These are phyloP conservation scores for Muscidifurax raptorellus DNA, from an alignment of 1,140 invertebrate species.

Conservation along the genomic window DNA sequence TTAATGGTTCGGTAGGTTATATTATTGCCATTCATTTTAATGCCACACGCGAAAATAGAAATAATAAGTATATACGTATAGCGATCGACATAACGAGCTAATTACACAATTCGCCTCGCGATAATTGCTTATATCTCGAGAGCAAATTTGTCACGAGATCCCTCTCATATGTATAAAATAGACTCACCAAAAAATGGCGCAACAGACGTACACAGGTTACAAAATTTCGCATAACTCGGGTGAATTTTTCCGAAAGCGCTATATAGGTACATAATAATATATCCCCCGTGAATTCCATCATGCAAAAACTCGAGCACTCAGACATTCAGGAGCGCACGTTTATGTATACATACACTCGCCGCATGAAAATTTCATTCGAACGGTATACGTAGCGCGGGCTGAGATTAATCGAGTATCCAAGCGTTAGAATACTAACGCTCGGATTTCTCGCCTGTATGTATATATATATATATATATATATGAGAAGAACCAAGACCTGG, in stretches of 20 bases:
- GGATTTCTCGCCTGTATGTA: background rate
- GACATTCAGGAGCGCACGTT: too few relatives aligned
- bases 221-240: slow-evolving; percentile 5
- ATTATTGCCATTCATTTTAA: too few relatives aligned
- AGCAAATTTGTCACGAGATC: background rate
- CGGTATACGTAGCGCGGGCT: background rate
- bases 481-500: background rate
- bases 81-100: too few relatives aligned
- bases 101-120: background rate
- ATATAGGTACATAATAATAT: too few relatives aligned
- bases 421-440: background rate
- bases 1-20: too few relatives aligned
- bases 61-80: too few relatives aligned
- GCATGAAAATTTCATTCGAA: slow-evolving; percentile 29
- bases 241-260: background rate
- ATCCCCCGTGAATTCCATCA: too few relatives aligned
- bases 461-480: too few relatives aligned
- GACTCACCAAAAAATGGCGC: background rate
- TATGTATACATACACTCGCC: background rate
- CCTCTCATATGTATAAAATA: background rate
- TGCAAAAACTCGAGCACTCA: too few relatives aligned
- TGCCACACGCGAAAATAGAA: too few relatives aligned
- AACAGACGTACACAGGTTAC: background rate
- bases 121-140: background rate
- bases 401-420: slow-evolving; percentile 27